phyloP scores from a whole-genome alignment of 2,113 vertebrate species.

The Cairina moschata region DNA sequence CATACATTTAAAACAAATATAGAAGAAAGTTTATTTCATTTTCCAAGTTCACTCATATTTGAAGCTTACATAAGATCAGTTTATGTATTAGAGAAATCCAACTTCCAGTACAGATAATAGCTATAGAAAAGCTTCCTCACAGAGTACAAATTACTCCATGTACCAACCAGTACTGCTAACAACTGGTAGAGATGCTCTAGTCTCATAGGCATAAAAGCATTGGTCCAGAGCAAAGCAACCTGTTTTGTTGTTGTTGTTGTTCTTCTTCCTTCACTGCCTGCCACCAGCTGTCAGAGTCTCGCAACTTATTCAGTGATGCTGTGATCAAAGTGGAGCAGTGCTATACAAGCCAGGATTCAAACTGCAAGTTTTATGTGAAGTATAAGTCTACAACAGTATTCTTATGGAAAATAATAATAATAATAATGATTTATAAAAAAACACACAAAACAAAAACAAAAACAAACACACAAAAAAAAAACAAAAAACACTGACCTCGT shows the following conservation, averaged over 20 bases:
- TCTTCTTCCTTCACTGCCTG: background rate
- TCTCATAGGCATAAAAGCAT: background rate
- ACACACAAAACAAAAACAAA: no score
- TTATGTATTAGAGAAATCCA: background rate
- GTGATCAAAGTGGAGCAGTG: background rate
- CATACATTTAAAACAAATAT: background rate
- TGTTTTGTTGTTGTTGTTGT: background rate
- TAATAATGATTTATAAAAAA: no score
- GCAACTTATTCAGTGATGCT: background rate
- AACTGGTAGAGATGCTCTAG: background rate
- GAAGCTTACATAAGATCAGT: background rate
- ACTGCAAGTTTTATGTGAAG: background rate
- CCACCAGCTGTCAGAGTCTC: constrained; percentile 2
- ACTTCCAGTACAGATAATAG: background rate
- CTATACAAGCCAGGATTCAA: background rate
- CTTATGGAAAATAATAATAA: background rate
- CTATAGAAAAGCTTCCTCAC: background rate
- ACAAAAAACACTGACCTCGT: background rate
- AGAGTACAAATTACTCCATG: background rate
- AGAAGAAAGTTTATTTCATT: background rate
- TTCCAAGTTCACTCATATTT: background rate
- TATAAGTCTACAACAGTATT: background rate
- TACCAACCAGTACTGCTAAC: background rate
- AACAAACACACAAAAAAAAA: background rate
- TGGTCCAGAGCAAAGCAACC: background rate